Conservation (phyloP, 2,797 vertebrate species). For the Danio jaintianensis region DNA sequence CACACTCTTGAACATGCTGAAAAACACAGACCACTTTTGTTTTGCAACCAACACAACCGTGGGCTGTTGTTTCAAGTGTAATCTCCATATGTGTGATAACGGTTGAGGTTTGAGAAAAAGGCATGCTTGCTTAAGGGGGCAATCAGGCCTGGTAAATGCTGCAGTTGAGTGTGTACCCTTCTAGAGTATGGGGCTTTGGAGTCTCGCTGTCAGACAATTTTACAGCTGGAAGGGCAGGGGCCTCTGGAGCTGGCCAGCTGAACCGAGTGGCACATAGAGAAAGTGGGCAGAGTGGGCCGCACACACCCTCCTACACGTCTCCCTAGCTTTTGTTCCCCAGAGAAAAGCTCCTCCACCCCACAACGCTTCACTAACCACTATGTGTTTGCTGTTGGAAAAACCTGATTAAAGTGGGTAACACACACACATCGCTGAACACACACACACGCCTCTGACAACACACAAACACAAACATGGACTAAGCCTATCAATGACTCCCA, state of each 20-base stretch:
- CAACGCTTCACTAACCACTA: conserved; percentile 79
- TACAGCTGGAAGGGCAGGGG: conserved; percentile 82
- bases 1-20: conserved; percentile 10
- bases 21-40: conserved; percentile 21
- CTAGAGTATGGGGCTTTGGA: conserved; percentile 69
- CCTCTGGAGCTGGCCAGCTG: conserved; percentile 77
- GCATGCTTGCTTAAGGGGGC: conserved; percentile 62
- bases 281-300: conserved; percentile 67
- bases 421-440: conserved; percentile 40
- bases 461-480: conserved; percentile 75
- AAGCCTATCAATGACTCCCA: conserved; percentile 80
- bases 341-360: conserved; percentile 77
- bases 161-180: conserved; percentile 74
- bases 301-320: conserved; percentile 74
- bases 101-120: conserved; percentile 27
- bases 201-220: conserved; percentile 78
- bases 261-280: conserved; percentile 75
- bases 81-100: conserved; percentile 45
- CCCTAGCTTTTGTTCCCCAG: conserved; percentile 78
- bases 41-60: conserved; percentile 47
- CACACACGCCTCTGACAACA: conserved; percentile 54
- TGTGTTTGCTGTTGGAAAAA: conserved; percentile 79
- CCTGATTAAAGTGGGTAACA: conserved; percentile 79
- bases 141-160: conserved; percentile 70
- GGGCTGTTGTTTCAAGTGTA: conserved; percentile 46